Base-by-base conservation (phyloP, 1,140 invertebrate genomes). In the Aphidius ervi region DNA sequence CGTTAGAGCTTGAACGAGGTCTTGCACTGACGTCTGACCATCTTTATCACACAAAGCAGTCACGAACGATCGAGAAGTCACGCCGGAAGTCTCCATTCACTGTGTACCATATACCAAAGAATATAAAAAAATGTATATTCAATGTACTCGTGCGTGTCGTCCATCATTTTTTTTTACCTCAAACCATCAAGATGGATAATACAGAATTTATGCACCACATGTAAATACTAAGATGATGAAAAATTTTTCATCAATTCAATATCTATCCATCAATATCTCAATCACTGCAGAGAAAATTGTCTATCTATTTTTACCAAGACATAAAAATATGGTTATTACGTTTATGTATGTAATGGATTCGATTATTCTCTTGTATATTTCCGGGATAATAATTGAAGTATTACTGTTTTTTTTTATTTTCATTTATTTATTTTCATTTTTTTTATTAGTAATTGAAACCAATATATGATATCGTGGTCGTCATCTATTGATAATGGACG, bases 31-130 rank as follows among this genome's bases (percentile, higher is more conserved):
- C 50, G 37, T 42, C 37, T 40, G 5, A 16, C 46, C 48, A 20
- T 52, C 58, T 54, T 62, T 62, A 64, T 63, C 52, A 39, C 53
- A 61, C 43, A 64, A 63, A 61, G 63, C 58, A 61, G 65, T 64
- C 65, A 66, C 60, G 65, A 57, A 63, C 61, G 43, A 43, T 46
- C 37, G 49, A 37, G 47, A 46, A 55, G 45, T 57, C 58, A 62
- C 58, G 54, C 55, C 63, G 65, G 59, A 61, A 63, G 65, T 59
- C 23, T 46, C 47, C 16, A 63, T 67, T 61, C 61, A 67, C 46
- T 40, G 23, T 31, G 4, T 31, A 31, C 23, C 23, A 31, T 31
- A 31, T 31, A 31, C 23, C 4, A 4, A 31, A 31, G 23, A 31
- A 31, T 31, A 31, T 3, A 31, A 31, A 31, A 31, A 31, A 31